Conservation (phyloP, 2,113 vertebrate genomes). For the Atlantisia rogersi region DNA sequence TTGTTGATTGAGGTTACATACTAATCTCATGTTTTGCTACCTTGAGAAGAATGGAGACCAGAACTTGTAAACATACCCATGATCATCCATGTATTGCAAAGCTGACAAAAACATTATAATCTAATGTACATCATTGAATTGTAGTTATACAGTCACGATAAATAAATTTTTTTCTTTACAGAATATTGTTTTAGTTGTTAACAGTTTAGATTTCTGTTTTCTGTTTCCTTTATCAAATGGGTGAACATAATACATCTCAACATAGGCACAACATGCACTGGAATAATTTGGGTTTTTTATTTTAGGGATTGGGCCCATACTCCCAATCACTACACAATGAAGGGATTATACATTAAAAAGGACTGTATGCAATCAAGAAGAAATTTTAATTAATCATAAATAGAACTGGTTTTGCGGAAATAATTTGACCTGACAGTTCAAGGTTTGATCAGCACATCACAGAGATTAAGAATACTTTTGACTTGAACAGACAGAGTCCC, state of each 20-base stretch:
- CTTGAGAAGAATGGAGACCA: not conserved
- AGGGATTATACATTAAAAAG: conserved; percentile 75
- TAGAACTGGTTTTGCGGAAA: conserved; percentile 75
- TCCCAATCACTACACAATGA: conserved; percentile 70
- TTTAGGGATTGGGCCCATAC: conserved; percentile 63
- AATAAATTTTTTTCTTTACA: not conserved
- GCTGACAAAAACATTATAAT: not conserved
- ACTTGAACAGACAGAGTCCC: conserved; percentile 71
- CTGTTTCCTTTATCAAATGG: conserved; percentile 29
- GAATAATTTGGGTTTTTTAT: conserved; percentile 30
- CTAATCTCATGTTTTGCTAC: not conserved
- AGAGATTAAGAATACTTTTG: conserved; percentile 80
- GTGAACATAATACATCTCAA: not conserved
- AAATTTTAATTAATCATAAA: conserved; percentile 82
- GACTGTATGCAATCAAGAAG: conserved; percentile 75
- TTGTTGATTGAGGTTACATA: not conserved
- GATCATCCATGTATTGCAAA: not conserved
- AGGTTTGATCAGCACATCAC: conserved; percentile 79
- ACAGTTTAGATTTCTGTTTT: not conserved
- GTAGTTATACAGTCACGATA: not conserved
- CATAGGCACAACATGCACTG: not conserved
- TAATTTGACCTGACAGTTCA: conserved; percentile 78
- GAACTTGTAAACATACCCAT: not conserved
- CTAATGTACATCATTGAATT: not conserved
- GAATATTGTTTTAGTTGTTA: not conserved